These are phyloP conservation scores for Meandrina meandrites DNA, from an alignment of 92 coral and sea anemone genomes.

Conservation along the genomic window DNA sequence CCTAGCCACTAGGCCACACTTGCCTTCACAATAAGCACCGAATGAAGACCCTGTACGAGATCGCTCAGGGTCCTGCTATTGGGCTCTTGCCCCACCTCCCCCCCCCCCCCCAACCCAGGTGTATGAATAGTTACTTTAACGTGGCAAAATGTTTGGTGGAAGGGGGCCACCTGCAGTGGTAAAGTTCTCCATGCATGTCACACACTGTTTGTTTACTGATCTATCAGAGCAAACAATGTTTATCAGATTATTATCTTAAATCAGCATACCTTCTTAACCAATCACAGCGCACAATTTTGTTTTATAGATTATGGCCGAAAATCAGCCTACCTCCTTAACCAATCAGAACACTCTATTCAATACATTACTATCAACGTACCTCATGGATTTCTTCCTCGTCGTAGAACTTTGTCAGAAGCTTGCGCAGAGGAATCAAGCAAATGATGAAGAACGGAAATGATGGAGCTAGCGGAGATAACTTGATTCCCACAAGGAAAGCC, in stretches of 20 bases:
- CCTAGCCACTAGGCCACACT: too few species aligned
- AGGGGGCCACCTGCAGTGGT: neutral
- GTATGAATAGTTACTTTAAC: too few species aligned
- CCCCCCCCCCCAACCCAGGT: too few species aligned
- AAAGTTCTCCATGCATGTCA: neutral
- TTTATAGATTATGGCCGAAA: neutral
- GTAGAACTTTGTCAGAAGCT: slow-evolving; percentile 71
- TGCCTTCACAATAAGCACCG: too few species aligned
- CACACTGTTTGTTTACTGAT: neutral
- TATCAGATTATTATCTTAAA: neutral
- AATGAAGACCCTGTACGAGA: too few species aligned
- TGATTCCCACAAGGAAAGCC: slow-evolving; percentile 71
- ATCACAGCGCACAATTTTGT: neutral
- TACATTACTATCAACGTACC: slow-evolving; percentile 49
- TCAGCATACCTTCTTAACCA: neutral
- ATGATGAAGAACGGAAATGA: slow-evolving; percentile 96
- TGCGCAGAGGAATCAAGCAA: slow-evolving; percentile 89
- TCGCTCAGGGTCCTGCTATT: too few species aligned
- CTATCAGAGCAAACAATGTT: neutral
- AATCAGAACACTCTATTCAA: neutral
- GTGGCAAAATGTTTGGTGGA: too few species aligned
- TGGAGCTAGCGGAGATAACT: slow-evolving; percentile 81
- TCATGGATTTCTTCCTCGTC: slow-evolving; percentile 75
- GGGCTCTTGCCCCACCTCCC: too few species aligned
- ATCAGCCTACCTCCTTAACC: neutral